Evolutionary conservation across 1,140 invertebrate species (phyloP).

Genomic region (Trichogramma pretiosum): DNA sequence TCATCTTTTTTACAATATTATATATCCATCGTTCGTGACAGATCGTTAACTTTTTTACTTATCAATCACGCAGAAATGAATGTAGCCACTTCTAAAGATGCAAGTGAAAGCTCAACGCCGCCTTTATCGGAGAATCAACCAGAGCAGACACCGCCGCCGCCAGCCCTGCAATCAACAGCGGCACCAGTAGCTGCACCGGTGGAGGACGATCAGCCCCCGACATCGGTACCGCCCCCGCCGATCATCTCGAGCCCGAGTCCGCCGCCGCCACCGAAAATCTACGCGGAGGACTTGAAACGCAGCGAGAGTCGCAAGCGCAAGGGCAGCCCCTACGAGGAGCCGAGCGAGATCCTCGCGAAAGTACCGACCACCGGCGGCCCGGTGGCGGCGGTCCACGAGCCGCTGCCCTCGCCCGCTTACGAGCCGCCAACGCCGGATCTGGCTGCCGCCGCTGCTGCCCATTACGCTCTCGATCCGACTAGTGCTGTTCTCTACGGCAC

Average conservation of each 20-base stretch:
- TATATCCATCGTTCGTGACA: no score
- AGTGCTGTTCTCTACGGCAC: conserved; percentile 33
- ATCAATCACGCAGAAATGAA: conserved; percentile 11
- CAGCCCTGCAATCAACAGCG: no score
- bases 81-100: not conserved
- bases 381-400: conserved; percentile 15
- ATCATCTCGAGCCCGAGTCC: conserved; percentile 38
- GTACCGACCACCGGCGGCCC: no score
- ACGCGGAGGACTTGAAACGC: conserved; percentile 33
- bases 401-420: no score
- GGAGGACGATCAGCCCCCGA: not conserved
- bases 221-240: conserved; percentile 26
- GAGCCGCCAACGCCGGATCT: conserved; percentile 24
- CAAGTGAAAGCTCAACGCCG: not conserved
- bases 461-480: no score
- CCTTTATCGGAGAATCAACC: not conserved
- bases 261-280: conserved; percentile 38
- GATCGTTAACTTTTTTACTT: not conserved
- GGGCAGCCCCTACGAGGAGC: conserved; percentile 11
- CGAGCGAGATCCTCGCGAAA: no score
- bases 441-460: no score
- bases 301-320: conserved; percentile 29
- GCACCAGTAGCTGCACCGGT: not conserved
- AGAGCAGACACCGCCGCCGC: not conserved
- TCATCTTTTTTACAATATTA: not conserved